A percentile compares a stretch with the other conserved stretches of the same genome.
Conservation (phyloP, 2,797 vertebrate species). For the Harpagifer antarcticus region DNA sequence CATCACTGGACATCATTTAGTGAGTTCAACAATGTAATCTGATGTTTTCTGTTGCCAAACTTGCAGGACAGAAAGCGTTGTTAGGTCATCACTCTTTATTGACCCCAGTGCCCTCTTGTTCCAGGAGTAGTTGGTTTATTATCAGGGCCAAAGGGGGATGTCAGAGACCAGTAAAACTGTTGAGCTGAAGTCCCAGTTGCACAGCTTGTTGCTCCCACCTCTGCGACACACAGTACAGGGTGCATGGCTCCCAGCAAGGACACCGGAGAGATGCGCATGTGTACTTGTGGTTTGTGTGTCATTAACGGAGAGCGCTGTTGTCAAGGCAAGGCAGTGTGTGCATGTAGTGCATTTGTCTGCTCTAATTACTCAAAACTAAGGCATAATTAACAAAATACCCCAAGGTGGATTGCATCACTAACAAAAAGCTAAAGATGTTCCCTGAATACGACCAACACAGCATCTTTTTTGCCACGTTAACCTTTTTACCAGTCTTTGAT, state of each 20-base stretch:
- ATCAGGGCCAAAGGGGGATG: slow-evolving; percentile 62
- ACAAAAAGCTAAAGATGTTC: slow-evolving; percentile 41
- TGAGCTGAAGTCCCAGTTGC: slow-evolving; percentile 70
- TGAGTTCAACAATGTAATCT: slow-evolving; percentile 20
- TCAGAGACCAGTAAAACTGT: slow-evolving; percentile 64
- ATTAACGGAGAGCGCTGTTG: slow-evolving; percentile 42
- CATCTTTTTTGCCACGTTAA: slow-evolving; percentile 20
- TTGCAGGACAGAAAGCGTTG: slow-evolving; percentile 17
- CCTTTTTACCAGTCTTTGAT: background rate
- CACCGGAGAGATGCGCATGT: slow-evolving; percentile 48
- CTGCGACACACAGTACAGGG: slow-evolving; percentile 59
- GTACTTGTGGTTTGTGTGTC: slow-evolving; percentile 24
- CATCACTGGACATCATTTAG: slow-evolving; percentile 10
- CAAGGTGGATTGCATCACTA: slow-evolving; percentile 49
- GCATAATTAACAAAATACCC: slow-evolving; percentile 65
- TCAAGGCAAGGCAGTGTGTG: slow-evolving; percentile 28
- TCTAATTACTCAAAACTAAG: slow-evolving; percentile 63
- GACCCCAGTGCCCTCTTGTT: slow-evolving; percentile 26
- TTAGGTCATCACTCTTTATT: slow-evolving; percentile 60
- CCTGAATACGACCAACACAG: slow-evolving; percentile 31
- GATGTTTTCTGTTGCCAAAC: slow-evolving; percentile 19
- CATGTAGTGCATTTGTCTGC: slow-evolving; percentile 50
- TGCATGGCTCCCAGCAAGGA: slow-evolving; percentile 72
- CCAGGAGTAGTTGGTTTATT: slow-evolving; percentile 59
- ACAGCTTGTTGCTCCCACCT: slow-evolving; percentile 76